Base-by-base conservation (phyloP, 2,888 invertebrate species). In the Volucella zonaria region DNA sequence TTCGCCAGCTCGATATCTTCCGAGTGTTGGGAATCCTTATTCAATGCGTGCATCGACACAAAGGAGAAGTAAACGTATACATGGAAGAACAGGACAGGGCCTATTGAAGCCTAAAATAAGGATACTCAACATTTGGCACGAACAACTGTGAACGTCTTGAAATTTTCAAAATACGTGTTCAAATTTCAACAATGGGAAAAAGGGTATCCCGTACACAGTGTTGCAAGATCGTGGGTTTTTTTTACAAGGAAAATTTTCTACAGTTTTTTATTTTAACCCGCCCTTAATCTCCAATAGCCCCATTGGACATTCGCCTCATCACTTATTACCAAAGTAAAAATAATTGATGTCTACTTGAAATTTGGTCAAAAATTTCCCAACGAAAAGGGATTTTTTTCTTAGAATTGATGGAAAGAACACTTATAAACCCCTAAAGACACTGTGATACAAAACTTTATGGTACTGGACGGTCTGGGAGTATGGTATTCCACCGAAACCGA, bases 71-170 rank as follows among this genome's bases (percentile, higher is more conserved):
- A 31, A 31, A 31, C 31, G 31, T 31, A 31, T 6, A 31, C 31
- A 31, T 31, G 6, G 6, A 75, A 76, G 45, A 47, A 43, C 52
- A 38, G 52, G 14, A 47, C 11, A 40, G 58, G 73, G 58, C 68
- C 73, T 85, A 64, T 73, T 73, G 85, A 68, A 62, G 76, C 73
- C 71, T 76, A 75, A 77, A 76, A 81, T 73, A 81, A 73, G 76
- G 73, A 81, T 67, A 85, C 76, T 73, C 76, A 51, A 76, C 85
- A 66, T 71, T 85, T 80, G 80, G 75, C 80, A 85, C 67, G 73
- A 68, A 73, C 81, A 67, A 14, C 61, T 76, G 71, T 52, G 54
- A 79, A 77, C 51, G 76, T 77, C 73, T 76, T 81, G 76, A 85
- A 81, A 42, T 81, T 85, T 54, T 49, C 58, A 42, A 85, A 83